Evolutionary conservation across 2,888 invertebrate genomes (phyloP).

Genomic region (Anoplius nigerrimus): DNA sequence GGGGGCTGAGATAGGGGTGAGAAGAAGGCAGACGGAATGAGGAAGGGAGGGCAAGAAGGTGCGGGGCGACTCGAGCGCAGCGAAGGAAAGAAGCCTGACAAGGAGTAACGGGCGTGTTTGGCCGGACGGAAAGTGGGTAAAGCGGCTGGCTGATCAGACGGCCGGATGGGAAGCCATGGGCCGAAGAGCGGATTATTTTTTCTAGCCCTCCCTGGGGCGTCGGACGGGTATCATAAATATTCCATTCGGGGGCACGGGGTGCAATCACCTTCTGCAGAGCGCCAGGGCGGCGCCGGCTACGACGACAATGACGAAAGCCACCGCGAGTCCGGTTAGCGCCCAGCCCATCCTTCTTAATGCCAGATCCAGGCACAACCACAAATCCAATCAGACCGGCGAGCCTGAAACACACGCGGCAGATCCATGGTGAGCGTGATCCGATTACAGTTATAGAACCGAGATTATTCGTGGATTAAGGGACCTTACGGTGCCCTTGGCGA

Average conservation of each 20-base stretch:
- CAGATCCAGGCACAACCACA: constrained; percentile 44
- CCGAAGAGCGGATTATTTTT: too few species aligned
- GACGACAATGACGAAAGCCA: constrained; percentile 62
- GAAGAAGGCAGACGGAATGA: too few species aligned
- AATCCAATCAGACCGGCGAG: constrained; percentile 48
- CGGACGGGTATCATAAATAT: constrained; percentile 19
- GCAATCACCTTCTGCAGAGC: constrained; percentile 65
- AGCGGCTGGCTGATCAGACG: too few species aligned
- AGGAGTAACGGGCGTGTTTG: too few species aligned
- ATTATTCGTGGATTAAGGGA: constrained; percentile 40
- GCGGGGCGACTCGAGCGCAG: too few species aligned
- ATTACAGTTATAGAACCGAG: constrained; percentile 41
- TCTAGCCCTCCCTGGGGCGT: too few species aligned
- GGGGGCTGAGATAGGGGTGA: too few species aligned
- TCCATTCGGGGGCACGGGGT: constrained; percentile 15
- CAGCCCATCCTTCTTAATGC: constrained; percentile 64
- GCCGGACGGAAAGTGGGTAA: too few species aligned
- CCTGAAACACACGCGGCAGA: constrained; percentile 52
- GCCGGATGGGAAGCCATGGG: too few species aligned
- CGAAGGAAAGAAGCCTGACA: too few species aligned
- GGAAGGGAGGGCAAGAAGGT: too few species aligned
- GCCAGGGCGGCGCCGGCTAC: constrained; percentile 62
- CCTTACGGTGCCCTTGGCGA: not conserved
- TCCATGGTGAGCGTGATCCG: constrained; percentile 44
- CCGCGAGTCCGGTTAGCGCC: constrained; percentile 64